Percentiles rank a stretch among this genome's conserved stretches.
phyloP scores from a whole-genome alignment of 2,113 vertebrate species.

The Austrofundulus limnaeus region DNA sequence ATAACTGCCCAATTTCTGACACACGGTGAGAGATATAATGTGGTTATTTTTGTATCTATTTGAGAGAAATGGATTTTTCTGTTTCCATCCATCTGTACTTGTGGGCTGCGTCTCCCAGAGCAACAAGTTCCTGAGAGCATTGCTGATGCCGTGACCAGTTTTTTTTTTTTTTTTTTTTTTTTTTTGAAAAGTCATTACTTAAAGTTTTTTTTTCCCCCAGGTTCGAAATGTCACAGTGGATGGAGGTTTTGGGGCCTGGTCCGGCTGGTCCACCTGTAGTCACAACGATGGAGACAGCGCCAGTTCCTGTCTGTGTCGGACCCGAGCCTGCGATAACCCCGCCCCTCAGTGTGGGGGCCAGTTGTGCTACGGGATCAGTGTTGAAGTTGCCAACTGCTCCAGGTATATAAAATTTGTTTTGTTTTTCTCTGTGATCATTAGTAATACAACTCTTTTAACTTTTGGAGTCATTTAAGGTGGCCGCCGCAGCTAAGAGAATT shows the following conservation, averaged over 20 bases:
- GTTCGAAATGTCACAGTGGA: constrained; percentile 91
- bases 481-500: too few species aligned
- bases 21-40: constrained; percentile 34
- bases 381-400: constrained; percentile 96
- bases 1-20: constrained; percentile 41
- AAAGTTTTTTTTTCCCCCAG: constrained; percentile 65
- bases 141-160: constrained; percentile 26
- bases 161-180: not conserved
- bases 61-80: constrained; percentile 63
- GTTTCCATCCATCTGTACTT: constrained; percentile 26
- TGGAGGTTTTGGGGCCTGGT: constrained; percentile 88
- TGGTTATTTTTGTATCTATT: constrained; percentile 53
- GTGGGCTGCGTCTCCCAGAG: constrained; percentile 31
- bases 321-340: constrained; percentile 87
- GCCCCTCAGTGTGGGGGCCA: constrained; percentile 90
- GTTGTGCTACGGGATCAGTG: constrained; percentile 87
- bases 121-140: constrained; percentile 37
- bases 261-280: constrained; percentile 86
- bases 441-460: too few species aligned
- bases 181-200: constrained; percentile 44
- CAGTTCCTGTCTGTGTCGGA: constrained; percentile 90
- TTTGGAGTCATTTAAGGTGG: too few species aligned
- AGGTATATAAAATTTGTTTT: constrained; percentile 78
- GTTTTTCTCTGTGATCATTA: not conserved
- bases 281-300: constrained; percentile 83